Conservation (phyloP, 1,140 invertebrate genomes). For the Brachionus manjavacas region DNA sequence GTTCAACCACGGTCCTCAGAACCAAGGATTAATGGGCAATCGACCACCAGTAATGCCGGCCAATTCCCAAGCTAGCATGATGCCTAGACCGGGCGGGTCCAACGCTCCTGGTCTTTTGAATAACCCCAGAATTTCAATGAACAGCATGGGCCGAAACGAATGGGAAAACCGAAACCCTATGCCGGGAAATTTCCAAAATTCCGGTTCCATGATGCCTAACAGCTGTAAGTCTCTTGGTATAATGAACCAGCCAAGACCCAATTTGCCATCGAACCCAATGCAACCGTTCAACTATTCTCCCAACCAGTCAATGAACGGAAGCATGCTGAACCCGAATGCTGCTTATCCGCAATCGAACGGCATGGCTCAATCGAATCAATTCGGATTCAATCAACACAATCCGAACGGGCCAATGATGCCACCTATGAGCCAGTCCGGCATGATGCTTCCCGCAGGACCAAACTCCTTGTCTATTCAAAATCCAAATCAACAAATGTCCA, state of each 20-base stretch:
- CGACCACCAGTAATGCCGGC: constrained; percentile 61
- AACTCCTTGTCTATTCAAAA: background rate
- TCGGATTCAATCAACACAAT: background rate
- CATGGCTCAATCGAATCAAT: background rate
- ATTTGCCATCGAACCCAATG: background rate
- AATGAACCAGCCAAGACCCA: constrained; percentile 2
- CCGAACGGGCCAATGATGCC: background rate
- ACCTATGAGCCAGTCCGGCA: background rate
- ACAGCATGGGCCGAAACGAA: constrained; percentile 63
- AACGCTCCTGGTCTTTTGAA: constrained; percentile 63
- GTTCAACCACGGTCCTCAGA: constrained; percentile 55
- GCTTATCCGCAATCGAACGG: background rate
- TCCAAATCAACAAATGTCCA: constrained; percentile 19
- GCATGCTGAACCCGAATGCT: background rate
- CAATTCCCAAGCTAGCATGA: constrained; percentile 24
- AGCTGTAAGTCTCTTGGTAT: background rate
- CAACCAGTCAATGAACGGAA: background rate
- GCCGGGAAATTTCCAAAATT: constrained; percentile 43
- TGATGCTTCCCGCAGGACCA: background rate
- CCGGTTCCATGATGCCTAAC: background rate
- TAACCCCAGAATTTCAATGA: constrained; percentile 59
- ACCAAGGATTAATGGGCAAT: constrained; percentile 43
- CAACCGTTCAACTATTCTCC: background rate
- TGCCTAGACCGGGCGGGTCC: constrained; percentile 48
- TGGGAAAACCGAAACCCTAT: constrained; percentile 63